These are phyloP conservation scores for Theocolax elegans DNA, from an alignment of 1,140 invertebrate genomes.

Conservation along the genomic window DNA sequence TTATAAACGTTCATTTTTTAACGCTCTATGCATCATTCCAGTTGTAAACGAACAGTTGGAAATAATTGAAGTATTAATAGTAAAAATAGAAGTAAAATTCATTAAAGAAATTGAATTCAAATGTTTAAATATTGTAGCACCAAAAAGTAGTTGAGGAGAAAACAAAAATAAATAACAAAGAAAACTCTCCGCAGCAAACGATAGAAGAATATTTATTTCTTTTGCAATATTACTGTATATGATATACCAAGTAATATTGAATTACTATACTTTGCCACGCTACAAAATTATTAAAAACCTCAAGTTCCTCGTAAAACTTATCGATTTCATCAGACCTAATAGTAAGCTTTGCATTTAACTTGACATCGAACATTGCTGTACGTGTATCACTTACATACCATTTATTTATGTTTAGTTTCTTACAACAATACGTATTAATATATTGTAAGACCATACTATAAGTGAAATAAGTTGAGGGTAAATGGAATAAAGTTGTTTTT, in stretches of 20 bases:
- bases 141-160: not conserved
- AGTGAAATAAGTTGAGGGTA: conserved; percentile 12
- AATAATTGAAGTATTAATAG: conserved; percentile 21
- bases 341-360: conserved; percentile 9
- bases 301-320: conserved; percentile 21
- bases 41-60: too few relatives aligned
- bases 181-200: not conserved
- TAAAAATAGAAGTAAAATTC: conserved; percentile 27
- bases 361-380: not conserved
- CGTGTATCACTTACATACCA: not conserved
- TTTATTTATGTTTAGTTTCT: not conserved
- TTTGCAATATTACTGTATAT: conserved; percentile 29
- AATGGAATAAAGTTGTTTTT: conserved; percentile 6
- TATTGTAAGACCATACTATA: too few relatives aligned
- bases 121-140: conserved; percentile 8
- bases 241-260: conserved; percentile 28
- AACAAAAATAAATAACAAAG: conserved; percentile 5
- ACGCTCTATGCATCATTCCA: too few relatives aligned
- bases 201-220: conserved; percentile 35
- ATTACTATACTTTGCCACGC: conserved; percentile 25
- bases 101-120: conserved; percentile 21
- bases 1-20: not conserved
- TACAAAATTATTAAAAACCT: conserved; percentile 36
- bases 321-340: conserved; percentile 6
- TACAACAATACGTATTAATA: not conserved